Evolutionary conservation across 2,888 invertebrate species (phyloP), one percentile per base, ranked within the genome.

Genomic region (Mantis religiosa): DNA sequence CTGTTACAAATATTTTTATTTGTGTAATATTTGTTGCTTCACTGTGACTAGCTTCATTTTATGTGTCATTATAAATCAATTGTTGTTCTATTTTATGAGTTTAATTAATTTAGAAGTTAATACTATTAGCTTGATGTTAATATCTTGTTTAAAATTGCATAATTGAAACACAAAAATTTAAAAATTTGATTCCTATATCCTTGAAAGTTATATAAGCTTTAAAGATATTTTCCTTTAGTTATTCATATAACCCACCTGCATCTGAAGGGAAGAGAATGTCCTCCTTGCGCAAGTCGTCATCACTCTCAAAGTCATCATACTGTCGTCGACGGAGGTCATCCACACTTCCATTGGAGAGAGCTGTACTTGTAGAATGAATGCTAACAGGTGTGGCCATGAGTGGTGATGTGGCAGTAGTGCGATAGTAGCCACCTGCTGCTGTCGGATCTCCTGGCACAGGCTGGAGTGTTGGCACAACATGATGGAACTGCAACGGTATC

Each of bases 231-330:
- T n/a, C n/a, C 34, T 34, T 34, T 34, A 34, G 4, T 34, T 34
- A 8, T 8, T 34, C 6, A 6, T 34, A 7, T 34, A 12, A 71
- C 54, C 93, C 91, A 96, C 96, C 96, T 94, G 95, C 95, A 92
- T 98, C 98, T 83, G 95, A 95, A 89, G 96, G 95, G 93, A 97
- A 97, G 93, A 97, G 96, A 91, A 98, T 98, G 92, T 98, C 97
- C 92, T 98, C 98, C 91, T 97, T 94, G 90, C 97, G 95, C 90
- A 98, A 94, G 92, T 98, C 98, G 93, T 98, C 98, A 92, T 98
- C 98, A 92, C 97, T 98, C 93, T 98, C 98, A 92, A 96, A 96
- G 92, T 96, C 96, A 92, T 98, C 97, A 92, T 96, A 97, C 86
- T 92, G 91, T 34, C 92, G 91, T 71, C 93, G 91, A 15, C 92